These are phyloP conservation scores for Drosophila kepulauana DNA, from an alignment of 1,140 invertebrate species.

Conservation along the genomic window DNA sequence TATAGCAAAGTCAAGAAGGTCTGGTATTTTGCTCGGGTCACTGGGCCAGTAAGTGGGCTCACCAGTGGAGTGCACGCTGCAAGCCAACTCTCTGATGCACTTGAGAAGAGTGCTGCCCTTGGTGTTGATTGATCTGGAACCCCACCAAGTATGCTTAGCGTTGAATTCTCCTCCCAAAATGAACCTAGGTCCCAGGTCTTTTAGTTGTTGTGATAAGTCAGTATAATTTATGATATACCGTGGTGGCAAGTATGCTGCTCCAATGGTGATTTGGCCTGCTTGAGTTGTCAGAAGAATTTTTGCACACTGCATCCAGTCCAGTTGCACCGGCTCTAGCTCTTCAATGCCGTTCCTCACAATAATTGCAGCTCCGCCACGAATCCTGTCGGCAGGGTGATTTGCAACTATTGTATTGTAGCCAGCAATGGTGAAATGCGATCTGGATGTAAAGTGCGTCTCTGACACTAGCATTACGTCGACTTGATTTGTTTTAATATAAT, in stretches of 20 bases:
- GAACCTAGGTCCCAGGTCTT: background rate
- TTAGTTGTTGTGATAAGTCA: background rate
- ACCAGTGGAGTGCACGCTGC: slow-evolving; percentile 6
- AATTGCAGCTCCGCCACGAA: slow-evolving; percentile 2
- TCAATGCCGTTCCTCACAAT: slow-evolving; percentile 1
- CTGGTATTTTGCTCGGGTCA: background rate
- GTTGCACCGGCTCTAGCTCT: slow-evolving; percentile 4
- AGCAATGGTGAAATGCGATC: background rate
- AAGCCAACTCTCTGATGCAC: background rate
- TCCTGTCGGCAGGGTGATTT: slow-evolving; percentile 3
- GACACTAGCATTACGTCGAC: no score
- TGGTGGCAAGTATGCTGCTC: background rate
- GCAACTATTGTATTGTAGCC: background rate
- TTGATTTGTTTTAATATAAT: no score
- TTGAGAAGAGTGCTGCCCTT: background rate
- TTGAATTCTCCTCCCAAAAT: no score
- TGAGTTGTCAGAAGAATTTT: slow-evolving; percentile 1
- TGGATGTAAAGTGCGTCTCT: background rate
- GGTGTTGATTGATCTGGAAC: background rate
- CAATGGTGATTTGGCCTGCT: background rate
- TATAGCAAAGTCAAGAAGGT: background rate
- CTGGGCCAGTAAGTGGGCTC: slow-evolving; percentile 4
- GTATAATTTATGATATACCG: background rate
- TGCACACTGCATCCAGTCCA: slow-evolving; percentile 5
- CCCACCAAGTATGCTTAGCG: no score